A percentile compares a stretch with the other conserved stretches of the same genome.
phyloP scores from a whole-genome alignment of 1,140 invertebrate species.

The Cydia amplana region DNA sequence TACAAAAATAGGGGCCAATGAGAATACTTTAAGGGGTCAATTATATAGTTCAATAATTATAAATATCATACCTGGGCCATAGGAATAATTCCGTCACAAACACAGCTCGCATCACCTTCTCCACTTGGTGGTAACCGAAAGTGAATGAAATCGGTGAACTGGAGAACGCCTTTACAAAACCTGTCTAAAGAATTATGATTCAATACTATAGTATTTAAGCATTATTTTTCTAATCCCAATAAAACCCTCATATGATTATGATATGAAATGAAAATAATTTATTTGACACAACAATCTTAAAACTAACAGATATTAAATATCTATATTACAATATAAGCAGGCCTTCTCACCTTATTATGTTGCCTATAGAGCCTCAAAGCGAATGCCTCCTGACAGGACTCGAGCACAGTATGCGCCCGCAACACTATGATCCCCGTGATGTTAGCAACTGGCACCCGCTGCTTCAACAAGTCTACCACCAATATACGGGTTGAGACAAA shows the following conservation, averaged over 20 bases:
- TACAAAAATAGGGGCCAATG: no score
- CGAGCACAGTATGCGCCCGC: constrained; percentile 94
- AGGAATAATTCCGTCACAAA: constrained; percentile 95
- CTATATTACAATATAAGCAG: constrained; percentile 32
- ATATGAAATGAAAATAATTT: no score
- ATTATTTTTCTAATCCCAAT: no score
- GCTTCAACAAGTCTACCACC: constrained; percentile 97
- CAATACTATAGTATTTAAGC: no score
- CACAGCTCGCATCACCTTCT: constrained; percentile 94
- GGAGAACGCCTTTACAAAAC: constrained; percentile 98
- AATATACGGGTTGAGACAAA: constrained; percentile 96
- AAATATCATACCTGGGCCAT: constrained; percentile 90
- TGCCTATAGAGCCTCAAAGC: constrained; percentile 93
- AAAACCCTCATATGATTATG: no score
- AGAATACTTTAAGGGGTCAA: no score
- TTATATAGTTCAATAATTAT: no score
- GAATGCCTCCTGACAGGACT: constrained; percentile 97
- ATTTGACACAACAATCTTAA: no score
- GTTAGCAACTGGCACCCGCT: constrained; percentile 92
- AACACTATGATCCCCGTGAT: constrained; percentile 94
- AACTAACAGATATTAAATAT: no score
- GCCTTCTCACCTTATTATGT: constrained; percentile 88
- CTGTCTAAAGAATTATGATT: constrained; percentile 82
- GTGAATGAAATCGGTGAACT: constrained; percentile 93
- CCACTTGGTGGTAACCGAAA: constrained; percentile 92